Conservation (phyloP, 2,888 invertebrate genomes). For the Meteorus colon region DNA sequence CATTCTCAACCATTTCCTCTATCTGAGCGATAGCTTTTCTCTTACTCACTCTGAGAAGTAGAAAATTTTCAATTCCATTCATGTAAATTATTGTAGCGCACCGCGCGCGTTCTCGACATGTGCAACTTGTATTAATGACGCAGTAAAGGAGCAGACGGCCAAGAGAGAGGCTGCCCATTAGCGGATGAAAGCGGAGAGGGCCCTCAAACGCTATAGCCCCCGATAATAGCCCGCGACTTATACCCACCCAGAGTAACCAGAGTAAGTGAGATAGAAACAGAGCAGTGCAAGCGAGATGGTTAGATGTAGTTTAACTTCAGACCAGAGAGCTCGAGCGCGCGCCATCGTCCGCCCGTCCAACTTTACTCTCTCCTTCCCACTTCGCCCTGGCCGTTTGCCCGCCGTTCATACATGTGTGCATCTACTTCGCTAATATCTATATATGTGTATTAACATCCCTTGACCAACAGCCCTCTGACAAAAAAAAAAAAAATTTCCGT, state of each 20-base stretch:
- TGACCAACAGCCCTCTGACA: conserved; percentile 49
- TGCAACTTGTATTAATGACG: conserved; percentile 74
- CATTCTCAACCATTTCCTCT: neutral
- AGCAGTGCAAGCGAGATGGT: neutral
- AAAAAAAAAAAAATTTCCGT: conserved; percentile 42
- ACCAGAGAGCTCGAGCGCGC: conserved; percentile 57
- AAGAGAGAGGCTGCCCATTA: conserved; percentile 72
- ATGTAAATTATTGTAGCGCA: conserved; percentile 73
- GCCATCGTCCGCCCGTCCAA: conserved; percentile 46
- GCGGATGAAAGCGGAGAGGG: conserved; percentile 73
- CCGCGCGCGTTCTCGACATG: conserved; percentile 72
- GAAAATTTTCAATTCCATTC: conserved; percentile 74
- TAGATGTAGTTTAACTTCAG: conserved; percentile 69
- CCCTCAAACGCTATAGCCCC: conserved; percentile 68
- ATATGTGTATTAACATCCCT: neutral
- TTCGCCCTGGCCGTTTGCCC: conserved; percentile 64
- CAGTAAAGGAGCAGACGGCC: conserved; percentile 72
- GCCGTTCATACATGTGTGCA: conserved; percentile 49
- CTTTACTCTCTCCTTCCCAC: conserved; percentile 43
- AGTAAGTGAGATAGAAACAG: neutral
- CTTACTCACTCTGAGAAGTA: conserved; percentile 66
- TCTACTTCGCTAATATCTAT: neutral
- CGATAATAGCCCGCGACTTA: conserved; percentile 74
- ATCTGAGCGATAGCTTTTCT: conserved; percentile 7
- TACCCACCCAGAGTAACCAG: conserved; percentile 65